Evolutionary conservation across 2,888 invertebrate genomes (phyloP).

Genomic region (Campoplex nolae): DNA sequence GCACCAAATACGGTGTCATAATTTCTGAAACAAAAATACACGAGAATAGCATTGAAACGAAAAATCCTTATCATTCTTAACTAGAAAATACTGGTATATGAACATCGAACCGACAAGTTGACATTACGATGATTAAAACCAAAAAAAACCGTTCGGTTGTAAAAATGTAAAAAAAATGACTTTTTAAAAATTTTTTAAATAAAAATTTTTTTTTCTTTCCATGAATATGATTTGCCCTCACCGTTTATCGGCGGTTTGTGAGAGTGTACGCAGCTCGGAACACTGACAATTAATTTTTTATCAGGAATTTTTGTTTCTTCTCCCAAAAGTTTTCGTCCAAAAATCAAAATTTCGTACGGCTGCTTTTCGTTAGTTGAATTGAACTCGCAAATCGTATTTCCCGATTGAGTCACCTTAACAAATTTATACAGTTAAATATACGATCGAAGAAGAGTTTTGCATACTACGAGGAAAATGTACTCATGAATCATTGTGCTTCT

Average conservation of each 20-base stretch:
- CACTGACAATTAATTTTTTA: slow-evolving; percentile 90
- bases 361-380: slow-evolving; percentile 90
- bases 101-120: background rate
- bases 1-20: slow-evolving; percentile 86
- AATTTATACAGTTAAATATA: slow-evolving; percentile 13
- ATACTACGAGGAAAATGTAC: background rate
- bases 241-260: slow-evolving; percentile 96
- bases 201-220: background rate
- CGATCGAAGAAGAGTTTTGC: background rate
- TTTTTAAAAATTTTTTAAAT: background rate
- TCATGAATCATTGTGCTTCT: background rate
- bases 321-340: slow-evolving; percentile 85
- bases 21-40: slow-evolving; percentile 86
- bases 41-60: background rate
- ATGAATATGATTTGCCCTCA: slow-evolving; percentile 78
- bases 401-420: slow-evolving; percentile 88
- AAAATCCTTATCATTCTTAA: background rate
- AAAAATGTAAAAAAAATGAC: background rate
- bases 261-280: slow-evolving; percentile 97
- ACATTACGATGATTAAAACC: no score
- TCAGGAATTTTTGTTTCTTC: slow-evolving; percentile 82
- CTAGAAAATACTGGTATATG: background rate
- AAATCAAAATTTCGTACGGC: slow-evolving; percentile 93
- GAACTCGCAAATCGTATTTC: slow-evolving; percentile 90
- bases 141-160: no score